Evolutionary conservation across 2,888 invertebrate genomes (phyloP), one percentile per base, ranked within the genome.

Genomic region (Temnothorax ravouxi): DNA sequence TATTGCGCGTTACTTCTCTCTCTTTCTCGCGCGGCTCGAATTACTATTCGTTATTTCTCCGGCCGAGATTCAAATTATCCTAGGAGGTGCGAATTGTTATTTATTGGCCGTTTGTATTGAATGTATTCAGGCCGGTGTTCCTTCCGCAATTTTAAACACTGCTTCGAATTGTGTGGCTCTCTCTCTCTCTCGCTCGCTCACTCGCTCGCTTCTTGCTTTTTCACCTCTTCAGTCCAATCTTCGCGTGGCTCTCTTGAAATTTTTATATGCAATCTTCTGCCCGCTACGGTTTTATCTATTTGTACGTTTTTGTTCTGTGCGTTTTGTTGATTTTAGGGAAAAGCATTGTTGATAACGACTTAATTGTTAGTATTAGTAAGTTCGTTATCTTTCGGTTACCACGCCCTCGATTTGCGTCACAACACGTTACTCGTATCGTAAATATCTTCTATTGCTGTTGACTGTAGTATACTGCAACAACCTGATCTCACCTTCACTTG

Each of bases 401-500:
- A 47, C n/a, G 41, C 1, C n/a, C 52, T 62, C 44, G 81, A 76
- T 81, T 75, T 81, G 52, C 52, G 25, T 59, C 62, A 67, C 18
- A 66, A 38, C 71, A 47, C 50, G 47, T 52, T 38, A 50, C 18
- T 18, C 59, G 47, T 25, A 38, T 71, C 81, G 84, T 83, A 83
- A 88, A 88, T 87, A 88, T 88, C 86, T 69, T 47, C 79, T 81
- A 61, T 77, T 54, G 67, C 77, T 80, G 69, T 44, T 38, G 8
- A 69, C 25, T 66, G 66, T 47, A 67, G 81, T 77, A 75, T 64
- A 72, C 76, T 18, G 52, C 64, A 75, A 75, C 84, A 87, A 88
- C 83, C 86, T 71, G 89, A 85, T 85, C 84, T 83, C 74, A 77
- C 77, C 83, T 89, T 89, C 87, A 56, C 66, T 80, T 80, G 72